Conservation (phyloP, 2,797 vertebrate species). For the Sylvilagus floridanus region DNA sequence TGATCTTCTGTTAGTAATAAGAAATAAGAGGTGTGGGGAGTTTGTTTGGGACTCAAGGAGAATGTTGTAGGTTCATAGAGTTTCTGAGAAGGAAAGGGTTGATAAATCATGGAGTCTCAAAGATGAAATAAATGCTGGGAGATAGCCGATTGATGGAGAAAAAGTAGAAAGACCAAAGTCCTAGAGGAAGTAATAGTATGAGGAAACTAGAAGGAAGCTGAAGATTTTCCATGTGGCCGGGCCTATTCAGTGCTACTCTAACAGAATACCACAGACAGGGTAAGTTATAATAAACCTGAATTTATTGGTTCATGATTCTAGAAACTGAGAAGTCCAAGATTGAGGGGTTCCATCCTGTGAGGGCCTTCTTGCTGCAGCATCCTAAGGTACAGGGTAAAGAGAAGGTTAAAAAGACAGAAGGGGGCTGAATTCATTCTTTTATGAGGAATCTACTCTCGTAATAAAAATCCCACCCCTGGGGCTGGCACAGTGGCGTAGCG, state of each 20-base stretch:
- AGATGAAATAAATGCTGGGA: not conserved
- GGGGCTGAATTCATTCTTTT: not conserved
- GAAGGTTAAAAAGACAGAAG: not conserved
- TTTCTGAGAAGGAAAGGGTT: not conserved
- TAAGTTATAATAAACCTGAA: not conserved
- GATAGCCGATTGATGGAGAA: not conserved
- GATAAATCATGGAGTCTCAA: not conserved
- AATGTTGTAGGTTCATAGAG: not conserved
- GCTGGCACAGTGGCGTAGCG: too few species aligned
- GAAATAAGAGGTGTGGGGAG: not conserved
- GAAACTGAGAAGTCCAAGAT: not conserved
- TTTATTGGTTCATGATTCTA: not conserved
- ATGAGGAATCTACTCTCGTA: not conserved
- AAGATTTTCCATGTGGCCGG: not conserved
- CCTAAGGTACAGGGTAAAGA: not conserved
- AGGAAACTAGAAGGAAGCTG: not conserved
- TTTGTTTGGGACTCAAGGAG: not conserved
- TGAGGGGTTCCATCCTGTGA: not conserved
- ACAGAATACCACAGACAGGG: not conserved
- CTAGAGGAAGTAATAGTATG: not conserved
- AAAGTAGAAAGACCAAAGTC: not conserved
- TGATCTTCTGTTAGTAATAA: not conserved
- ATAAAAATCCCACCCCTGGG: not conserved
- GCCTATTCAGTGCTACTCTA: not conserved
- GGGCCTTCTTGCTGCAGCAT: not conserved